A percentile compares a stretch with the other conserved stretches of the same genome.
Evolutionary conservation across 2,797 vertebrate species (phyloP).

Genomic region (Anabacerthia variegaticeps): DNA sequence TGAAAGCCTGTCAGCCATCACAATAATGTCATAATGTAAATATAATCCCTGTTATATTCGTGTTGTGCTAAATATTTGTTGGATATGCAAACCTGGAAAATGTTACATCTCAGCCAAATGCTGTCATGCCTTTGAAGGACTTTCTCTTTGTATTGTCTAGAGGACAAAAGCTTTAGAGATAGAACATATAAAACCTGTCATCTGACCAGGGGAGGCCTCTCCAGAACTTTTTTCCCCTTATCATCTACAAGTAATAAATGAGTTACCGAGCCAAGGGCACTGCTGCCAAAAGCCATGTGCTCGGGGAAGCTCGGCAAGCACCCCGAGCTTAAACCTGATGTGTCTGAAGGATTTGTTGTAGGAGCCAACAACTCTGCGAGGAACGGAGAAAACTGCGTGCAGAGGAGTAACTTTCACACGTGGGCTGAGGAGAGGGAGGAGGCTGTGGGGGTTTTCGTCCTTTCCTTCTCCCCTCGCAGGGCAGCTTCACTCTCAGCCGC

Average conservation of each 20-base stretch:
- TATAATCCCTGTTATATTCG: neutral
- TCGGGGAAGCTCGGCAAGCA: neutral
- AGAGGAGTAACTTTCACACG: neutral
- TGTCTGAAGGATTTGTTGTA: neutral
- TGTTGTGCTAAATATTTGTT: neutral
- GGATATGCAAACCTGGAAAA: neutral
- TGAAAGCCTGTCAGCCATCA: neutral
- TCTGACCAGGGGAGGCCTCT: neutral
- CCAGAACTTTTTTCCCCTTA: neutral
- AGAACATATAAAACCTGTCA: neutral
- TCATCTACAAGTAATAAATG: neutral
- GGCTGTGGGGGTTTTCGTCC: fast-evolving
- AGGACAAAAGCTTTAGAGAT: neutral
- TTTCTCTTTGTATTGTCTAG: fast-evolving
- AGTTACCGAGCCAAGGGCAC: neutral
- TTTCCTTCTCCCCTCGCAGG: fast-evolving
- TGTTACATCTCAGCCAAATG: neutral
- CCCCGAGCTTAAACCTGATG: neutral
- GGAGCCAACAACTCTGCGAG: neutral
- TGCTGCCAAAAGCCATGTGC: neutral
- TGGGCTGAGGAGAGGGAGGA: fast-evolving
- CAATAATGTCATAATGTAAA: neutral
- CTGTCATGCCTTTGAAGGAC: neutral
- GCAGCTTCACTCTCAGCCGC: neutral
- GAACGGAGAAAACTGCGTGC: fast-evolving